Evolutionary conservation across 2,888 invertebrate genomes (phyloP).

Genomic region (Camptogramma bilineatum): DNA sequence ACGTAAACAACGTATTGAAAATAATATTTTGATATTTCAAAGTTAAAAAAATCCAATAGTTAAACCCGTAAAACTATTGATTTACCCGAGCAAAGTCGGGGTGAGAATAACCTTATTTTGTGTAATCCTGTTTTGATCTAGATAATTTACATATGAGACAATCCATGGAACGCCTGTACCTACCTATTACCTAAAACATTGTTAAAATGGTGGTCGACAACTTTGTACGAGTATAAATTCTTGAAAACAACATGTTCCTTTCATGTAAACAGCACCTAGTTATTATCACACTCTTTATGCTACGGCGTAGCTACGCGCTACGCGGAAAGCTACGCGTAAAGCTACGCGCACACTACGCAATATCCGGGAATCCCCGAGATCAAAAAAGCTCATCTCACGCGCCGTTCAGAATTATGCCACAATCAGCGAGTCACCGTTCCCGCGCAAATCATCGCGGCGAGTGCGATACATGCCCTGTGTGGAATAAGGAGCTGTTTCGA

Average conservation of each 20-base stretch:
- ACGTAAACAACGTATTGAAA: too few species aligned
- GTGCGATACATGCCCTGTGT: conserved; percentile 25
- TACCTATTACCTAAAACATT: too few species aligned
- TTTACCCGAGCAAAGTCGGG: too few species aligned
- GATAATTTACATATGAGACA: too few species aligned
- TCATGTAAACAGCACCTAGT: neutral
- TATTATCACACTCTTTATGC: neutral
- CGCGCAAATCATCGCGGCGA: conserved; percentile 37
- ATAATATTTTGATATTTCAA: too few species aligned
- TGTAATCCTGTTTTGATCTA: too few species aligned
- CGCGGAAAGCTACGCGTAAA: conserved; percentile 5
- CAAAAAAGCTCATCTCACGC: conserved; percentile 33
- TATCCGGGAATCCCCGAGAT: conserved; percentile 19
- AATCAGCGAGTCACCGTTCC: conserved; percentile 31
- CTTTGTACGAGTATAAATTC: too few species aligned
- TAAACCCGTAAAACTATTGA: too few species aligned
- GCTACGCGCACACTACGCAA: conserved; percentile 17
- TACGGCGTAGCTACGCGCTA: conserved; percentile 17
- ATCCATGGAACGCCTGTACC: too few species aligned
- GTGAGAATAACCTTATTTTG: too few species aligned
- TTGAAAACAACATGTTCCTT: neutral
- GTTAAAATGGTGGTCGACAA: too few species aligned
- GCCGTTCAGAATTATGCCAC: conserved; percentile 31
- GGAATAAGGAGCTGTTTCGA: conserved; percentile 5
- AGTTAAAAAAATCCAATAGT: too few species aligned